phyloP scores from a whole-genome alignment of 2,113 vertebrate species.

The Calonectris borealis region DNA sequence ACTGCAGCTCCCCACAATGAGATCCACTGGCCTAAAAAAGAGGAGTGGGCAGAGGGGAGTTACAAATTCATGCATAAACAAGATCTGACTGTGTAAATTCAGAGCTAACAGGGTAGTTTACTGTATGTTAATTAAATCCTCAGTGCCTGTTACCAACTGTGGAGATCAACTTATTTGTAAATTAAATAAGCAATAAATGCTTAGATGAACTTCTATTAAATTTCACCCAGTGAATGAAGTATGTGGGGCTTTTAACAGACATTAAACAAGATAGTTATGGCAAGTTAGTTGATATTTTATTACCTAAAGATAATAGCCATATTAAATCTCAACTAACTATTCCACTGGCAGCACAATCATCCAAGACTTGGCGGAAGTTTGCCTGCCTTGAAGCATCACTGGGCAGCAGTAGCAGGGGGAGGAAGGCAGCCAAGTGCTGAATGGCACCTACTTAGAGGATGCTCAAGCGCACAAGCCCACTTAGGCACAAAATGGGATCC shows the following conservation, averaged over 20 bases:
- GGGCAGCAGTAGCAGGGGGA: background rate
- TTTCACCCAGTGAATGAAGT: conserved; percentile 72
- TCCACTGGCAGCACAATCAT: conserved; percentile 49
- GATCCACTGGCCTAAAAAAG: background rate
- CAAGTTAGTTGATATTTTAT: conserved; percentile 74
- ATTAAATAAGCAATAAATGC: conserved; percentile 80
- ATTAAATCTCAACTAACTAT: conserved; percentile 75
- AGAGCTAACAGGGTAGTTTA: conserved; percentile 71
- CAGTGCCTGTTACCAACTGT: conserved; percentile 72
- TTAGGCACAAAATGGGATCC: background rate
- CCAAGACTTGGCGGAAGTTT: background rate
- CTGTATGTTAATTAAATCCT: conserved; percentile 78
- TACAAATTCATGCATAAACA: conserved; percentile 56
- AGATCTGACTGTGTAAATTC: conserved; percentile 59
- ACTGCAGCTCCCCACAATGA: background rate
- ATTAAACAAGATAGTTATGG: conserved; percentile 72
- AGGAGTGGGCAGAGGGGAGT: background rate
- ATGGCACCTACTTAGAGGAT: background rate
- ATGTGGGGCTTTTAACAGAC: conserved; percentile 71
- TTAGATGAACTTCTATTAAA: conserved; percentile 78
- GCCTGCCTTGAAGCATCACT: conserved; percentile 7
- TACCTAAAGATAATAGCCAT: conserved; percentile 66
- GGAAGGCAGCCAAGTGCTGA: background rate
- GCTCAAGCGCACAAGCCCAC: background rate
- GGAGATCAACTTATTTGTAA: conserved; percentile 78